A percentile compares a stretch with the other conserved stretches of the same genome.
Evolutionary conservation across 2,113 vertebrate species (phyloP).

Genomic region (Bubo blakistoni): DNA sequence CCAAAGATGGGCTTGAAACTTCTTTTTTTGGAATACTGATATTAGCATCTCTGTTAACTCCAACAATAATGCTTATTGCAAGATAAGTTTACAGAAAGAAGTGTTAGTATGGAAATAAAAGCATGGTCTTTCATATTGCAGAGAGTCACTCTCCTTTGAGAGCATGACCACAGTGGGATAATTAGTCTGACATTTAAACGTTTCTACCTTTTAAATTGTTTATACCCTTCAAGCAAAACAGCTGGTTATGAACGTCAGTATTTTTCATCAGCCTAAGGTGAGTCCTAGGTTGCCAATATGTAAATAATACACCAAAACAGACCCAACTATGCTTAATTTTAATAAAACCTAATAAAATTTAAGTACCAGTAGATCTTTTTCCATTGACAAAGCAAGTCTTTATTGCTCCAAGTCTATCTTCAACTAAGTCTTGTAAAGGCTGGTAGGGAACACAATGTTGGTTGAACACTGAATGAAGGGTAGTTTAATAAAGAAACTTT

Average conservation of each 20-base stretch:
- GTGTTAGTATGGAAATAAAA: neutral
- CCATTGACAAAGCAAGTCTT: neutral
- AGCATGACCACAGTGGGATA: neutral
- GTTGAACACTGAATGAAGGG: neutral
- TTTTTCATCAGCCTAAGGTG: neutral
- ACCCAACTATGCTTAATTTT: neutral
- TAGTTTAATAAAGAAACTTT: neutral
- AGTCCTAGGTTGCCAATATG: neutral
- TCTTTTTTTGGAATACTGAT: neutral
- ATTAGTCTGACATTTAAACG: constrained; percentile 35
- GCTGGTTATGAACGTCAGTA: neutral
- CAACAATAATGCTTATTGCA: neutral
- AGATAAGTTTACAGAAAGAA: neutral
- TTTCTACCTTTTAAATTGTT: neutral
- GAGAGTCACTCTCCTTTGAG: neutral
- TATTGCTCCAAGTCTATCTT: neutral
- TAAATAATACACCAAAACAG: neutral
- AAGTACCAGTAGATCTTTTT: neutral
- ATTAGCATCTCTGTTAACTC: neutral
- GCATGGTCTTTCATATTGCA: neutral
- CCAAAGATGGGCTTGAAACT: neutral
- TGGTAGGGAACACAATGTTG: neutral
- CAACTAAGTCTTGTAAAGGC: neutral
- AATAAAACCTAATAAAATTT: neutral
- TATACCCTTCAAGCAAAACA: constrained; percentile 17